Evolutionary conservation across 1,140 invertebrate genomes (phyloP).

Genomic region (Atta texana): DNA sequence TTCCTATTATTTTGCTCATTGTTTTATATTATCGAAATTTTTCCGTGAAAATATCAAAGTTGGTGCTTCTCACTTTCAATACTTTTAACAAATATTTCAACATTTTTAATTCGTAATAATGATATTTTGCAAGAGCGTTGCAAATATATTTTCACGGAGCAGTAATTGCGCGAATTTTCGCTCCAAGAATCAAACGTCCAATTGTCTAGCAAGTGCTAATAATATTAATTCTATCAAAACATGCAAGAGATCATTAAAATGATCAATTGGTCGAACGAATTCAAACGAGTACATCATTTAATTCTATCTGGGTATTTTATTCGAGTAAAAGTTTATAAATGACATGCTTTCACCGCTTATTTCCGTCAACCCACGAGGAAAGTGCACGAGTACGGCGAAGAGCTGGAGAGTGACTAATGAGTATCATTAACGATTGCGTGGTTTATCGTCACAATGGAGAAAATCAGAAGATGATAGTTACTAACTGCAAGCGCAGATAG

Average conservation of each 20-base stretch:
- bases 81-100: not conserved
- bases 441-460: conserved; percentile 75
- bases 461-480: conserved; percentile 70
- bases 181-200: not conserved
- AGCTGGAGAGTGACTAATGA: conserved; percentile 56
- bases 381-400: conserved; percentile 45
- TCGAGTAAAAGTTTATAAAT: conserved; percentile 71
- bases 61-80: not conserved
- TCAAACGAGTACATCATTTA: not conserved
- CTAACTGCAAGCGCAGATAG: conserved; percentile 62
- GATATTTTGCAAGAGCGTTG: not conserved
- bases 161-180: not conserved
- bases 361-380: conserved; percentile 75
- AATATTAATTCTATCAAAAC: not conserved
- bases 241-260: not conserved
- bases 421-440: conserved; percentile 69
- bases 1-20: not conserved
- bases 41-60: not conserved
- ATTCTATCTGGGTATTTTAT: conserved; percentile 6
- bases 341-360: conserved; percentile 79
- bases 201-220: no score
- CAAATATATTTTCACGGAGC: not conserved
- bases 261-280: not conserved
- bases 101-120: not conserved
- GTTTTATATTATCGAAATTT: not conserved